Percentiles rank a stretch among this genome's conserved stretches.
Conservation (phyloP, 2,888 invertebrate genomes). For the Galerucella calmariensis region DNA sequence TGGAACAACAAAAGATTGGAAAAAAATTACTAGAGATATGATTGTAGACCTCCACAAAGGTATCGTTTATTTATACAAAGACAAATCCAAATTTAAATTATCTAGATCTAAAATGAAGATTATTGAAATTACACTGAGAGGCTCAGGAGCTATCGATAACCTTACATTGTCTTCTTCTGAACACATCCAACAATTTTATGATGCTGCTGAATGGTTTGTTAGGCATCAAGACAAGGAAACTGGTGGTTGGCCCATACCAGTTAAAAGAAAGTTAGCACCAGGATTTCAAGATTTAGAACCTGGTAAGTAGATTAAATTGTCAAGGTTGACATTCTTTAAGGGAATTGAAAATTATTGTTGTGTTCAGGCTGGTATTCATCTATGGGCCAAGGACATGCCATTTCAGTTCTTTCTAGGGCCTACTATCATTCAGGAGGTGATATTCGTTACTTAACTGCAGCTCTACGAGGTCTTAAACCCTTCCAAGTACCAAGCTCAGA, state of each 20-base stretch:
- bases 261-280: conserved; percentile 76
- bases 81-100: conserved; percentile 76
- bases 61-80: conserved; percentile 74
- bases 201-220: conserved; percentile 94
- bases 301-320: conserved; percentile 64
- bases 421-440: conserved; percentile 84
- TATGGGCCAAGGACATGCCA: conserved; percentile 98
- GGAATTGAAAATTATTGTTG: conserved; percentile 1
- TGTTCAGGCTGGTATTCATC: conserved; percentile 81
- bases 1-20: conserved; percentile 77
- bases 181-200: conserved; percentile 91
- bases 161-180: conserved; percentile 83
- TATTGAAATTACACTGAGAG: conserved; percentile 61
- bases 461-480: conserved; percentile 81
- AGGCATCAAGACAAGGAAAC: conserved; percentile 82
- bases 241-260: conserved; percentile 96
- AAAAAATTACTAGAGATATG: conserved; percentile 85
- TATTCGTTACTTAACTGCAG: conserved; percentile 81
- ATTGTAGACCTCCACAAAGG: conserved; percentile 94
- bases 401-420: conserved; percentile 93
- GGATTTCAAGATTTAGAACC: conserved; percentile 83
- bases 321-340: background rate
- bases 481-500: conserved; percentile 79
- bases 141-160: conserved; percentile 77
- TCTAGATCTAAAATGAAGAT: conserved; percentile 79